These are phyloP conservation scores for Gymnocheta viridis DNA, from an alignment of 2,888 invertebrate species.

Conservation along the genomic window DNA sequence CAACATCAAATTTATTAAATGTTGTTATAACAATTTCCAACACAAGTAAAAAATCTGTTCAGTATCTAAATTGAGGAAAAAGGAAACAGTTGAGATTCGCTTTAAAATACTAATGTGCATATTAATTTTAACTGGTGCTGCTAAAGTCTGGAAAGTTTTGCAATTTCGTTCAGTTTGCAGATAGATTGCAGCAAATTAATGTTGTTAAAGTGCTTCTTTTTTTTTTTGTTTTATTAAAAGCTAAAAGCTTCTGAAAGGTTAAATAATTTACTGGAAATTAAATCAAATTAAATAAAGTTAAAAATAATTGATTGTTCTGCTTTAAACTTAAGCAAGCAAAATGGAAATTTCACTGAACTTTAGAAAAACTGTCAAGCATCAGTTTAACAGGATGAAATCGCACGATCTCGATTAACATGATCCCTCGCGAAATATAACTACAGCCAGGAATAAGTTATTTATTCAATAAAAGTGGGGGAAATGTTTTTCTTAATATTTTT, in stretches of 20 bases:
- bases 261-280: no score
- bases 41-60: constrained; percentile 11
- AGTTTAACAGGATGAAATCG: no score
- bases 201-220: background rate
- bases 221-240: background rate
- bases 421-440: no score
- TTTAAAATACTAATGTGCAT: constrained; percentile 36
- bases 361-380: no score
- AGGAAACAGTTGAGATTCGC: background rate
- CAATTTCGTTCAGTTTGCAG: constrained; percentile 4
- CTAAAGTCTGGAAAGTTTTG: constrained; percentile 40
- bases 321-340: no score
- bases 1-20: constrained; percentile 14
- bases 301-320: no score
- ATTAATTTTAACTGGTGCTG: constrained; percentile 27
- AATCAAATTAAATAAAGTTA: no score
- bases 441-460: no score
- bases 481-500: no score
- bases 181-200: background rate
- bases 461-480: no score
- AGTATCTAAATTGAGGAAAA: constrained; percentile 17
- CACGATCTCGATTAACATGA: no score
- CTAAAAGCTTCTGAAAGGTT: background rate
- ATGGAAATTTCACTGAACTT: no score
- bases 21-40: background rate